phyloP scores from a whole-genome alignment of 2,113 vertebrate species.

The Menidia beryllina region DNA sequence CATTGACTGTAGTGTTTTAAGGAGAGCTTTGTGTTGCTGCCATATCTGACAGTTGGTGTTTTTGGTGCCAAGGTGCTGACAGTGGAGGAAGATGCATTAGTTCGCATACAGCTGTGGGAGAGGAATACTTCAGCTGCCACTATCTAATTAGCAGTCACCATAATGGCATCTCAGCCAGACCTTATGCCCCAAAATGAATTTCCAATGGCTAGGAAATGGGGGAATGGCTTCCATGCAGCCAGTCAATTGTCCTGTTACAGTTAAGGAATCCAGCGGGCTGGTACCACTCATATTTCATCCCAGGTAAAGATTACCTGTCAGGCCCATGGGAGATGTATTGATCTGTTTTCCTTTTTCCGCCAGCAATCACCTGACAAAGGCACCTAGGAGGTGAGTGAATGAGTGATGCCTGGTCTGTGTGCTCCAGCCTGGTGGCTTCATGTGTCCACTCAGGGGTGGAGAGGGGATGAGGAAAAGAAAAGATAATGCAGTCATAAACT shows the following conservation, averaged over 20 bases:
- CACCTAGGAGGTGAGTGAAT: slow-evolving; percentile 82
- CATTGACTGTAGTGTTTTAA: slow-evolving; percentile 64
- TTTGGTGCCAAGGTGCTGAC: slow-evolving; percentile 63
- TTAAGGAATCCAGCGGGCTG: slow-evolving; percentile 83
- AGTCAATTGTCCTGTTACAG: slow-evolving; percentile 86
- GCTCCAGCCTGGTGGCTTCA: slow-evolving; percentile 62
- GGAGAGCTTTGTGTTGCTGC: slow-evolving; percentile 43
- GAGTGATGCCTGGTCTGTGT: slow-evolving; percentile 80
- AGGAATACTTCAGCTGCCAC: slow-evolving; percentile 56
- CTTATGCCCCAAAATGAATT: slow-evolving; percentile 65
- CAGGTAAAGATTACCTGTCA: slow-evolving; percentile 89
- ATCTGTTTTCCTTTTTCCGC: slow-evolving; percentile 88
- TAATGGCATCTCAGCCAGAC: slow-evolving; percentile 62
- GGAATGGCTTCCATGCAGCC: slow-evolving; percentile 63
- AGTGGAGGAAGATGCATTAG: slow-evolving; percentile 51
- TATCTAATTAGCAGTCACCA: slow-evolving; percentile 77
- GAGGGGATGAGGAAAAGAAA: slow-evolving; percentile 64
- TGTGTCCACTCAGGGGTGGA: slow-evolving; percentile 75
- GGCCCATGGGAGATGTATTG: slow-evolving; percentile 86
- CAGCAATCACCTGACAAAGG: slow-evolving; percentile 88
- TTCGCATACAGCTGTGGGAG: slow-evolving; percentile 44
- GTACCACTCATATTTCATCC: slow-evolving; percentile 85
- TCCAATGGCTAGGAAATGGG: slow-evolving; percentile 72
- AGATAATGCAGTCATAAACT: slow-evolving; percentile 81
- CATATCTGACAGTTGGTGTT: slow-evolving; percentile 52